Evolutionary conservation across 2,113 vertebrate genomes (phyloP).

Genomic region (Sorex araneus): DNA sequence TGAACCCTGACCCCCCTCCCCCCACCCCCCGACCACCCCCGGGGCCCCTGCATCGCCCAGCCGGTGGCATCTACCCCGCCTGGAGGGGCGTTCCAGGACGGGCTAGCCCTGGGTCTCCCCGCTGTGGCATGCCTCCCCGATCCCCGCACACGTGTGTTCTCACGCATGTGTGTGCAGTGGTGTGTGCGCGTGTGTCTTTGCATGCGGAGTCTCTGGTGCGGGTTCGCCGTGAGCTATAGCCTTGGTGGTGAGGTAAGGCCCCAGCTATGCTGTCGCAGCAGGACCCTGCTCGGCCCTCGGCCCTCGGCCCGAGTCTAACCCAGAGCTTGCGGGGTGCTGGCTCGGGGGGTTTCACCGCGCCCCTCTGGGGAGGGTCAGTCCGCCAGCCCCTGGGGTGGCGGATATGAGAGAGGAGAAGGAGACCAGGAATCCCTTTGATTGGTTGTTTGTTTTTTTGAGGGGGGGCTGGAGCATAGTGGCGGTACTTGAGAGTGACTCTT

Average conservation of each 20-base stretch:
- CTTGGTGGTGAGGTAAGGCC: slow-evolving; percentile 79
- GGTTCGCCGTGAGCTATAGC: slow-evolving; percentile 57
- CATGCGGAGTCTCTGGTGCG: slow-evolving; percentile 44
- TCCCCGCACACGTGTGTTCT: slow-evolving; percentile 62
- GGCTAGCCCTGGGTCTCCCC: slow-evolving; percentile 78
- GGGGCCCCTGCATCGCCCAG: slow-evolving; percentile 42
- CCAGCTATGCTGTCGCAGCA: slow-evolving; percentile 34
- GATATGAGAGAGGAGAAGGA: no score
- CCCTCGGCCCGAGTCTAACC: background rate
- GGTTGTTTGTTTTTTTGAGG: no score
- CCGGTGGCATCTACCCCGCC: slow-evolving; percentile 63
- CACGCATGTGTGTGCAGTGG: slow-evolving; percentile 79
- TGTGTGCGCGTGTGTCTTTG: slow-evolving; percentile 55
- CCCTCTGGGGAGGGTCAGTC: no score
- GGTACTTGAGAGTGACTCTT: no score
- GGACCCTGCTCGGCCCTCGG: background rate
- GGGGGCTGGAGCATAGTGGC: no score
- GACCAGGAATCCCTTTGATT: no score
- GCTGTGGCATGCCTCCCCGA: slow-evolving; percentile 50
- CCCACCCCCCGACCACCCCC: slow-evolving; percentile 71
- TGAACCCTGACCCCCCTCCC: slow-evolving; percentile 76
- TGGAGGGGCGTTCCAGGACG: slow-evolving; percentile 83
- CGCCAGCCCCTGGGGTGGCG: background rate
- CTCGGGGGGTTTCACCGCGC: no score
- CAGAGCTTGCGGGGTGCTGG: slow-evolving; percentile 56